phyloP scores from a whole-genome alignment of 2,113 vertebrate species.

The Neogale vison region DNA sequence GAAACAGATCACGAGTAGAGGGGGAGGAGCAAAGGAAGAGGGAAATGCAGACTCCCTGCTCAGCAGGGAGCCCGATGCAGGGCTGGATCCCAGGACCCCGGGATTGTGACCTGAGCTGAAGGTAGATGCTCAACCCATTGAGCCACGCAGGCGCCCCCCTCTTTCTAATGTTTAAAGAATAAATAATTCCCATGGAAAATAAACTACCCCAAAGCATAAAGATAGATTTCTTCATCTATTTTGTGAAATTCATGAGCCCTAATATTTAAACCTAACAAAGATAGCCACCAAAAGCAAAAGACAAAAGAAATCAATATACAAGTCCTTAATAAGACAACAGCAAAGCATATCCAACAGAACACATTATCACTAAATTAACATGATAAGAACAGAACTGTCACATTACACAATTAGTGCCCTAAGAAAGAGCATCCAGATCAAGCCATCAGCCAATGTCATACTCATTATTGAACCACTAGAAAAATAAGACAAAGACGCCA shows the following conservation, averaged over 20 bases:
- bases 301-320: background rate
- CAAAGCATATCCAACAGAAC: background rate
- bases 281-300: background rate
- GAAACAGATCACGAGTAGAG: background rate
- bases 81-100: background rate
- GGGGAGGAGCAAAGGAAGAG: too few species aligned
- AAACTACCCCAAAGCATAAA: background rate
- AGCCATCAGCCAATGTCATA: background rate
- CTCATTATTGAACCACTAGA: background rate
- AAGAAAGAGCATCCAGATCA: background rate
- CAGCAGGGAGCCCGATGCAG: background rate
- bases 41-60: background rate
- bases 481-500: background rate
- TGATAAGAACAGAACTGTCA: background rate
- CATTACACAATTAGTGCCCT: background rate
- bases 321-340: background rate
- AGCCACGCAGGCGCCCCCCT: background rate
- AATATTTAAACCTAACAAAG: background rate
- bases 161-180: background rate
- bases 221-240: background rate
- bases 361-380: background rate
- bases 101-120: background rate
- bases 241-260: background rate
- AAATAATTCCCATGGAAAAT: background rate
- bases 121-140: too few species aligned